These are phyloP conservation scores for Hydra vulgaris DNA, from an alignment of 30 jellyfish, hydroid and myxozoan species.

Conservation along the genomic window DNA sequence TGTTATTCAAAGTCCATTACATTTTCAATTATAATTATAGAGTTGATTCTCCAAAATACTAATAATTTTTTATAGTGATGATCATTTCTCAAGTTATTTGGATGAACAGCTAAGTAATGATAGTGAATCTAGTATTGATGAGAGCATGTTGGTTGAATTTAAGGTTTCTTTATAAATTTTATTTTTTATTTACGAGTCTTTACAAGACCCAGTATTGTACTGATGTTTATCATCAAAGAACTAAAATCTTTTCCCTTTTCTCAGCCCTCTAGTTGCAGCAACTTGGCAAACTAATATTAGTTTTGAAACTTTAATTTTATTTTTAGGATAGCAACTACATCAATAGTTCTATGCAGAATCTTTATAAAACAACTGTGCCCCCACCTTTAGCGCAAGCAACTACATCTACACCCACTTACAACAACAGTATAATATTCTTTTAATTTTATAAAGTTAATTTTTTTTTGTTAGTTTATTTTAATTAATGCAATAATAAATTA, in stretches of 20 bases:
- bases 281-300: too few species aligned
- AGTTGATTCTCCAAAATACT: too few species aligned
- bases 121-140: conserved; percentile 13
- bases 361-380: conserved; percentile 35
- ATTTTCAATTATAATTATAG: too few species aligned
- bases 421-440: too few species aligned
- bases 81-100: background rate
- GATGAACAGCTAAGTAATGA: conserved; percentile 3
- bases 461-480: too few species aligned
- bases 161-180: conserved; percentile 8
- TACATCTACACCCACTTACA: too few species aligned
- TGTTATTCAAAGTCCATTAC: background rate
- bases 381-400: conserved; percentile 5
- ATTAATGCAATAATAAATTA: too few species aligned
- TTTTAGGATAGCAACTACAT: conserved; percentile 67
- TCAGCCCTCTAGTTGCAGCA: too few species aligned
- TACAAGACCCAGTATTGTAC: background rate
- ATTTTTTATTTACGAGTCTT: background rate
- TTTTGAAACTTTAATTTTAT: background rate
- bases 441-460: too few species aligned
- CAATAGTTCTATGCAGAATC: conserved; percentile 67
- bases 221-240: too few species aligned
- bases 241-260: too few species aligned
- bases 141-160: background rate
- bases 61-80: background rate